Evolutionary conservation across 2,113 vertebrate species (phyloP).

Genomic region (Lethenteron camtschaticum): DNA sequence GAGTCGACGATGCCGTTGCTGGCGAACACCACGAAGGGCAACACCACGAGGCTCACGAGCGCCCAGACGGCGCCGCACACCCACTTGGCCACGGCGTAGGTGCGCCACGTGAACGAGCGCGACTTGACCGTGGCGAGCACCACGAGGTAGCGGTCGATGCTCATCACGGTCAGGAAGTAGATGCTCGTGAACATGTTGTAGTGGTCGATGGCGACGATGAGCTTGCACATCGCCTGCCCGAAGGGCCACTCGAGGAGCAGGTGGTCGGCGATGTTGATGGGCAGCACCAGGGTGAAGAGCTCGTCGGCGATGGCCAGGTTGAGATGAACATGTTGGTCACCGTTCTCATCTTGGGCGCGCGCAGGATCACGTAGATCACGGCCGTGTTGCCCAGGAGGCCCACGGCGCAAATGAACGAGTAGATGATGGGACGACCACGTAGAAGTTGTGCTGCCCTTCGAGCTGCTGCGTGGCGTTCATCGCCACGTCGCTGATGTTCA

Average conservation of each 20-base stretch:
- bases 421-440: slow-evolving; percentile 23
- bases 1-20: slow-evolving; percentile 22
- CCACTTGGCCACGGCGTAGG: slow-evolving; percentile 22
- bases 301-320: slow-evolving; percentile 33
- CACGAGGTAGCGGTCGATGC: slow-evolving; percentile 27
- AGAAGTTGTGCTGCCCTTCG: slow-evolving; percentile 10
- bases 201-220: slow-evolving; percentile 30
- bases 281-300: slow-evolving; percentile 32
- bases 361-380: slow-evolving; percentile 29
- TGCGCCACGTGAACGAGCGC: slow-evolving; percentile 20
- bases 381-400: slow-evolving; percentile 27
- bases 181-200: slow-evolving; percentile 36
- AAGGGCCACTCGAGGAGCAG: slow-evolving; percentile 31
- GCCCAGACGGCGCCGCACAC: slow-evolving; percentile 26
- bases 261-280: slow-evolving; percentile 31
- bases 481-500: no score
- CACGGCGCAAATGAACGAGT: slow-evolving; percentile 23
- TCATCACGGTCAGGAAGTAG: slow-evolving; percentile 31
- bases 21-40: slow-evolving; percentile 29
- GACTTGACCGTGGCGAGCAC: slow-evolving; percentile 24
- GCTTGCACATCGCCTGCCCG: slow-evolving; percentile 31
- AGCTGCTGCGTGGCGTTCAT: no score
- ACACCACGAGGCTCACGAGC: slow-evolving; percentile 24
- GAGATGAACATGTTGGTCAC: slow-evolving; percentile 34
- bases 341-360: slow-evolving; percentile 24